phyloP scores from a whole-genome alignment of 2,797 vertebrate genomes.

The Limosa lapponica region DNA sequence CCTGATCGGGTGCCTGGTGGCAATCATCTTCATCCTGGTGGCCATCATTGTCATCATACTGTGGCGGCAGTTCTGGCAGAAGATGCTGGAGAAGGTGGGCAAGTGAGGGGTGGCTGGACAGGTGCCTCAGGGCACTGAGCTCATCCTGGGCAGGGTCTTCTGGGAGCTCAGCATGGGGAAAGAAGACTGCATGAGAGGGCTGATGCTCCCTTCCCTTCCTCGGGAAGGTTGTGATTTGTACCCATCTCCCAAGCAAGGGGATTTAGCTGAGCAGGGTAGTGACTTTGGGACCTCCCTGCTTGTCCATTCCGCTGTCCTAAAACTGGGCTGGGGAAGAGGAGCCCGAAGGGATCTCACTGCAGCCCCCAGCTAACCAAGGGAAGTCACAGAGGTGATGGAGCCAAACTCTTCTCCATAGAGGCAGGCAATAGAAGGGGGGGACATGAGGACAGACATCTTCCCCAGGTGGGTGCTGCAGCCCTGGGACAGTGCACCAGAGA shows the following conservation, averaged over 20 bases:
- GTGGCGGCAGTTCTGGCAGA: slow-evolving; percentile 99
- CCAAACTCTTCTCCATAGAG: background rate
- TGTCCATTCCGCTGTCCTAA: background rate
- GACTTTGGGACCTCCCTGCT: background rate
- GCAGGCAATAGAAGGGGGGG: background rate
- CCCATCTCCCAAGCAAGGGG: background rate
- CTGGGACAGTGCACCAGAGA: background rate
- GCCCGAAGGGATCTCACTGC: background rate
- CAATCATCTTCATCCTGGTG: slow-evolving; percentile 97
- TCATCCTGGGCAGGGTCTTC: background rate
- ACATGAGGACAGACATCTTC: background rate
- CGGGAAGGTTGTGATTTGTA: background rate
- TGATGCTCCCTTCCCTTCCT: background rate
- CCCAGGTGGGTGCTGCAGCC: background rate
- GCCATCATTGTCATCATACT: slow-evolving; percentile 97
- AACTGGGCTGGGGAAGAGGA: background rate
- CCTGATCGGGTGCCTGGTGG: slow-evolving; percentile 95
- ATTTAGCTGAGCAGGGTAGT: background rate
- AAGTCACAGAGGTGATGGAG: background rate
- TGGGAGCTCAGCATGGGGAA: background rate
- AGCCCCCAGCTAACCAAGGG: background rate
- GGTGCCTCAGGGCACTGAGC: rapidly evolving
- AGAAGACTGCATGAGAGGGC: background rate
- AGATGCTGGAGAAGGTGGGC: slow-evolving; percentile 97
- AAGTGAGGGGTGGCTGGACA: rapidly evolving